phyloP scores from a whole-genome alignment of 1,140 invertebrate species.

The Solen grandis region DNA sequence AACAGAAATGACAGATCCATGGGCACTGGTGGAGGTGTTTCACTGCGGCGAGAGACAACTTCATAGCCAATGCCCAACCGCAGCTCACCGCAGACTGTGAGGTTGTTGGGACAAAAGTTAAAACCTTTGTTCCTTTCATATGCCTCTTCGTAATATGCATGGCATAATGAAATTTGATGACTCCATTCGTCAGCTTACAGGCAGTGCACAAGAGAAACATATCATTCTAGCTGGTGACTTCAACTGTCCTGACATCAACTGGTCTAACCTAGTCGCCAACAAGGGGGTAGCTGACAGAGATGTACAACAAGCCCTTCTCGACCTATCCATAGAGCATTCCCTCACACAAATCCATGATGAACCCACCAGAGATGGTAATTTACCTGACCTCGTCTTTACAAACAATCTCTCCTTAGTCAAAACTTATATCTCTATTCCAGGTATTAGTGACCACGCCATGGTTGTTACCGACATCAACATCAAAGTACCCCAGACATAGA shows the following conservation, averaged over 20 bases:
- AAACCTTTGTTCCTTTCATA: conserved; percentile 15
- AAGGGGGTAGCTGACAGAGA: conserved; percentile 5
- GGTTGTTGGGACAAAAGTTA: conserved; percentile 2
- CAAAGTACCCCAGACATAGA: not conserved
- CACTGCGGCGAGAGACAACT: not conserved
- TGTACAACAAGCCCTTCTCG: conserved; percentile 28
- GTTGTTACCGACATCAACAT: conserved; percentile 32
- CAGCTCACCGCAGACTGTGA: conserved; percentile 14
- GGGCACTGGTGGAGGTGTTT: not conserved
- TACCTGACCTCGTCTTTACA: conserved; percentile 14
- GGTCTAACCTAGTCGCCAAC: not conserved
- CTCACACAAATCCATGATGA: not conserved
- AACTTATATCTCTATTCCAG: conserved; percentile 11
- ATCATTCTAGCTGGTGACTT: conserved; percentile 35
- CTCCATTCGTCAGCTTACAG: not conserved
- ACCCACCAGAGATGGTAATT: conserved; percentile 24
- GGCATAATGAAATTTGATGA: not conserved
- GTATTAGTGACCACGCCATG: conserved; percentile 8
- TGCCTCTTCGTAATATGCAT: conserved; percentile 9
- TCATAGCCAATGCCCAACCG: not conserved
- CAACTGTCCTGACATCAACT: conserved; percentile 30
- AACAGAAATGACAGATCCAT: conserved; percentile 12
- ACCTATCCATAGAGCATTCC: conserved; percentile 1
- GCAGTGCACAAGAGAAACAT: not conserved
- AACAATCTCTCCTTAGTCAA: conserved; percentile 19